Evolutionary conservation across 37 sponge, comb jelly and placozoan species (phyloP).

Genomic region (Theonella swinhoei): DNA sequence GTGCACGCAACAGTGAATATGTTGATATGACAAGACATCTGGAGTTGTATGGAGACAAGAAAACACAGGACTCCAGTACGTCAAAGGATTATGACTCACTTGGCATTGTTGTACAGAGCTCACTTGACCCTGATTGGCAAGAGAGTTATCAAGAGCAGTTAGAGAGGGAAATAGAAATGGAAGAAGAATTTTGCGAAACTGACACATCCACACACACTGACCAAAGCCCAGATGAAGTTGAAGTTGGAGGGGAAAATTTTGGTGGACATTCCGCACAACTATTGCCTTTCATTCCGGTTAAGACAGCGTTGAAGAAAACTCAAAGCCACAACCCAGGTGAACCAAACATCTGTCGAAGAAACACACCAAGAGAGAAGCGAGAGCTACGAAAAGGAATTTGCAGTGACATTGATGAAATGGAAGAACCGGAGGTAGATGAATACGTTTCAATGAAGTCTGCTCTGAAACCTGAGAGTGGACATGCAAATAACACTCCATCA

Average conservation of each 20-base stretch:
- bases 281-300: neutral
- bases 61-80: neutral
- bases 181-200: neutral
- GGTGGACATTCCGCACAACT: neutral
- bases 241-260: neutral
- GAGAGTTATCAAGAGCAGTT: neutral
- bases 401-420: slow-evolving; percentile 28
- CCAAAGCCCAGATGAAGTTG: no score
- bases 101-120: neutral
- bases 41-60: neutral
- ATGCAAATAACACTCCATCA: neutral
- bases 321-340: slow-evolving; percentile 13
- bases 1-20: neutral
- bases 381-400: slow-evolving; percentile 32
- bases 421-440: slow-evolving; percentile 16
- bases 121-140: neutral
- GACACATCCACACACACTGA: neutral
- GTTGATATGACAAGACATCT: neutral
- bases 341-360: neutral
- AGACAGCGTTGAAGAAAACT: slow-evolving; percentile 12
- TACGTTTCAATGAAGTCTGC: slow-evolving; percentile 46
- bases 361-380: slow-evolving; percentile 16
- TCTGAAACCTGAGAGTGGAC: no score
- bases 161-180: neutral
- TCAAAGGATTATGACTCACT: neutral